Evolutionary conservation across 1,140 invertebrate genomes (phyloP).

Genomic region (Aporrectodea caliginosa): DNA sequence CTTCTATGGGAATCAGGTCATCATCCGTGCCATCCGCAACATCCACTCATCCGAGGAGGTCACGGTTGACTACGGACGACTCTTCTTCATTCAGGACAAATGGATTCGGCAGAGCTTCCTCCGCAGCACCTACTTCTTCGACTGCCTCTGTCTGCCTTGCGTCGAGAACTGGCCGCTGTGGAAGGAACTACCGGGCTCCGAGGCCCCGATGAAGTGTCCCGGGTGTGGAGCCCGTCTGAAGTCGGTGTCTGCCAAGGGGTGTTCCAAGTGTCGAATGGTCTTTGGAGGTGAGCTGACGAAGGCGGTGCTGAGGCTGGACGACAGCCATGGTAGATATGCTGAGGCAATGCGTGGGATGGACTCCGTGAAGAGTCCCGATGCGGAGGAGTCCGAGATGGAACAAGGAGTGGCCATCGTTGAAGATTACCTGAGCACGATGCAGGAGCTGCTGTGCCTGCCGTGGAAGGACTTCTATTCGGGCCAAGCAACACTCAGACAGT

Average conservation of each 20-base stretch:
- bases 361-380: constrained; percentile 52
- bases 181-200: constrained; percentile 7
- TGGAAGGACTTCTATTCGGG: constrained; percentile 77
- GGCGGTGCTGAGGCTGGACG: constrained; percentile 33
- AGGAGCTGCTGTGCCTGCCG: constrained; percentile 68
- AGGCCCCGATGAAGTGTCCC: constrained; percentile 36
- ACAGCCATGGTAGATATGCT: constrained; percentile 64
- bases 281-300: constrained; percentile 43
- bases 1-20: constrained; percentile 65
- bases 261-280: constrained; percentile 45
- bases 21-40: constrained; percentile 33
- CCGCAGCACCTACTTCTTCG: constrained; percentile 79
- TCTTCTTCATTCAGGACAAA: constrained; percentile 69
- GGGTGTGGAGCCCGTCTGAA: constrained; percentile 40
- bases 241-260: constrained; percentile 64
- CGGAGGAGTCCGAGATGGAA: constrained; percentile 30
- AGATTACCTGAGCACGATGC: constrained; percentile 67
- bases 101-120: constrained; percentile 67
- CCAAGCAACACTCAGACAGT: constrained; percentile 73
- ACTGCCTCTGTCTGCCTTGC: constrained; percentile 76
- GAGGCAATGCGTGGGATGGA: constrained; percentile 62
- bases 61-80: constrained; percentile 84
- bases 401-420: constrained; percentile 60
- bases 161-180: constrained; percentile 75
- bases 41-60: constrained; percentile 67